phyloP scores from a whole-genome alignment of 1,140 invertebrate genomes.

The Drosophila yakuba region DNA sequence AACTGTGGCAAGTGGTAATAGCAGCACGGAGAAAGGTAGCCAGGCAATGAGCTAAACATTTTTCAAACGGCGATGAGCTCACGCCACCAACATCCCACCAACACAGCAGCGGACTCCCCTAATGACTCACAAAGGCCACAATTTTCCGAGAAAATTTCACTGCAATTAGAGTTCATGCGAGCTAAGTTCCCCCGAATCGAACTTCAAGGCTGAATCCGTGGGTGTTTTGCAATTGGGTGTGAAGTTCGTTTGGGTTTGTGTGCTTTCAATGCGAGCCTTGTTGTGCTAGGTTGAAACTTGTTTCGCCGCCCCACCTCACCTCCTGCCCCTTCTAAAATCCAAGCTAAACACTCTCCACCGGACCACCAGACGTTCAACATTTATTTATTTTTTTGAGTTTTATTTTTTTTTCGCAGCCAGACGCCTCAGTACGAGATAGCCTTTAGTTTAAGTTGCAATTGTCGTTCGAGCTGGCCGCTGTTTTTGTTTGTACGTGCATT shows the following conservation, averaged over 20 bases:
- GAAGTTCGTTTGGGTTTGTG: conserved; percentile 29
- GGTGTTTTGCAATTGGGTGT: conserved; percentile 24
- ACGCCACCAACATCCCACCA: neutral
- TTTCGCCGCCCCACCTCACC: conserved; percentile 6
- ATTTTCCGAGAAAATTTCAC: conserved; percentile 52
- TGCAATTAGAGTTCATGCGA: conserved; percentile 66
- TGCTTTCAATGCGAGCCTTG: conserved; percentile 17
- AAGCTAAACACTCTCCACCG: conserved; percentile 14
- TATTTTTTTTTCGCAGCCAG: conserved; percentile 17
- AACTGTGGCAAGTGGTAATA: neutral
- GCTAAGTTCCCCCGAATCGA: conserved; percentile 34
- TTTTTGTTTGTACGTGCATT: conserved; percentile 44
- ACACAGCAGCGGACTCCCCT: neutral
- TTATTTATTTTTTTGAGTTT: conserved; percentile 2
- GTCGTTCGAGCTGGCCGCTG: conserved; percentile 40
- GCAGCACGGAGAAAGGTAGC: neutral
- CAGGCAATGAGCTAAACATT: conserved; percentile 29
- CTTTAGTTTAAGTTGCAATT: conserved; percentile 57
- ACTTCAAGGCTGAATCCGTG: conserved; percentile 65
- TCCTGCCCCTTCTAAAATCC: conserved; percentile 5
- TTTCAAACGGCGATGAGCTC: conserved; percentile 31
- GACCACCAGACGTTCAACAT: conserved; percentile 47
- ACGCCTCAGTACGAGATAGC: conserved; percentile 33
- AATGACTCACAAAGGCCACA: conserved; percentile 69
- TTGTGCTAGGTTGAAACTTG: conserved; percentile 39